Evolutionary conservation across 2,113 vertebrate species (phyloP), one percentile per base, ranked within the genome.

Genomic region (Cacatua alba): DNA sequence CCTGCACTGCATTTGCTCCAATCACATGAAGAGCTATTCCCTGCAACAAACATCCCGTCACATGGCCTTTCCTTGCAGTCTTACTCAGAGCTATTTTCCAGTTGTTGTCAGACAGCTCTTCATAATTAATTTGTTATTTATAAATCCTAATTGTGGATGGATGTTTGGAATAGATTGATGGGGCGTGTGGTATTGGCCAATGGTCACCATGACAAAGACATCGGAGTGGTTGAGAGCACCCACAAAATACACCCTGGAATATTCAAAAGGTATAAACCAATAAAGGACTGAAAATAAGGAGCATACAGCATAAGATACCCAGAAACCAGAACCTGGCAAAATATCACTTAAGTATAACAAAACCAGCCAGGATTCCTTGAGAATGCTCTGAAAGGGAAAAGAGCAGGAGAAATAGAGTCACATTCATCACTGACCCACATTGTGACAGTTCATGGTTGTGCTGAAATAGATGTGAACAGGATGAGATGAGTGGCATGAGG

Each of bases 401-500:
- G 23, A 41, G 31, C 0, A 11, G 7, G 7, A 68, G 82, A 41
- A 83, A 39, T 2, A 59, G 20, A 23, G 57, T 59, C 57, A 10
- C 10, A 26, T 41, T 15, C 57, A 2, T 1, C 28, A 16, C 59
- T 78, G 74, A 7, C 46, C 85, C 15, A 1, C 29, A 3, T 20
- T 23, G 7, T 18, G 33, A 26, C 20, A 55, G 62, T 5, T 31
- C 33, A 57, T 37, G 87, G 88, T 23, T 59, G 77, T 86, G 78
- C 65, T 81, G 82, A 37, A 88, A 52, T 49, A 53, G 75, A 67
- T 4, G 51, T 20, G 68, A 70, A 43, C 64, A 53, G 55, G 76
- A 75, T 15, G 13, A 84, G 81, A 25, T 88, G 94, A 88, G 86
- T 95, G 92, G 93, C 95, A 57, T 44, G 94, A 85, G 29, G 64